Evolutionary conservation across 2,797 vertebrate species (phyloP).

Genomic region (Crocidura indochinensis): DNA sequence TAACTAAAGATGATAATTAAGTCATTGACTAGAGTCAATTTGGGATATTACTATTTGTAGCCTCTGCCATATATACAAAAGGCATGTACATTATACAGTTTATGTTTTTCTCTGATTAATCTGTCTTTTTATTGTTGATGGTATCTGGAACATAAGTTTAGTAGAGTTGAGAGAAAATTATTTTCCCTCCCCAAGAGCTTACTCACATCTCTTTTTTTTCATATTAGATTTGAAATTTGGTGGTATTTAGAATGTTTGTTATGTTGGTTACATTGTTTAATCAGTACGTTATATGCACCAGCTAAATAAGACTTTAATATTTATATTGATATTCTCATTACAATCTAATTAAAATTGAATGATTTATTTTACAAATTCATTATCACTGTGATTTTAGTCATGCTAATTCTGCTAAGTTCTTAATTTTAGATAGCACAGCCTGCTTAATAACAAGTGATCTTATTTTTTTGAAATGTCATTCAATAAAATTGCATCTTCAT

Average conservation of each 20-base stretch:
- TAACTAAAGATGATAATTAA: background rate
- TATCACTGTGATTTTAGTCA: constrained; percentile 8
- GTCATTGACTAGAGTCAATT: background rate
- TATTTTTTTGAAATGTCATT: constrained; percentile 10
- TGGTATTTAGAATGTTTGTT: background rate
- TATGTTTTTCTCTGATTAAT: background rate
- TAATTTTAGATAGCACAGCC: constrained; percentile 23
- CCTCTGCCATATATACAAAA: background rate
- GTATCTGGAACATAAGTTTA: background rate
- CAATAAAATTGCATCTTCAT: background rate
- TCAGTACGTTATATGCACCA: background rate
- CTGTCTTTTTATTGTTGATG: background rate
- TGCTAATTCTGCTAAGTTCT: background rate
- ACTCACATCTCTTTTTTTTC: background rate
- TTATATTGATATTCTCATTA: constrained; percentile 14
- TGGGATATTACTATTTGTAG: background rate
- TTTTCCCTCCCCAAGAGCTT: background rate
- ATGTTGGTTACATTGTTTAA: background rate
- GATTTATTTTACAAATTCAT: constrained; percentile 1
- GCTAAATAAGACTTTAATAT: background rate
- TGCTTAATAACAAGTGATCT: background rate
- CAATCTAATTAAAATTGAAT: background rate
- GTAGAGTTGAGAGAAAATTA: background rate
- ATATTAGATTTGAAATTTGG: background rate
- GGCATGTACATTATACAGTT: background rate